Conservation (phyloP, 2,888 invertebrate species). For the Hermodice carunculata region DNA sequence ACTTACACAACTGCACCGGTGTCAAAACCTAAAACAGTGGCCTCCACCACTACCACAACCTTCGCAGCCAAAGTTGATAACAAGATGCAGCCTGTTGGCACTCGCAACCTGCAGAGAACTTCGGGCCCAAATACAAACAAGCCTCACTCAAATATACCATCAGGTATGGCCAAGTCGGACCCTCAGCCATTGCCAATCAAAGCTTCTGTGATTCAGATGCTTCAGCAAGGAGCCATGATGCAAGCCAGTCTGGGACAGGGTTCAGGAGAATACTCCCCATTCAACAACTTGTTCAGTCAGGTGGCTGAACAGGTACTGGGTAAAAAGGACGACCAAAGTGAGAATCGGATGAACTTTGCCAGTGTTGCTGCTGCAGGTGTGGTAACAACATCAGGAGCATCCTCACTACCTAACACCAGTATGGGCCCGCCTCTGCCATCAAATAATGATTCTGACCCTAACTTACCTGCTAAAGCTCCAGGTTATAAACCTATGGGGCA, state of each 20-base stretch:
- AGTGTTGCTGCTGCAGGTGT: conserved; percentile 77
- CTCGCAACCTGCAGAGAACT: no score
- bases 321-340: conserved; percentile 65
- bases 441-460: conserved; percentile 48
- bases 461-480: conserved; percentile 69
- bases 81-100: background rate
- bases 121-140: no score
- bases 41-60: conserved; percentile 10
- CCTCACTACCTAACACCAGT: background rate
- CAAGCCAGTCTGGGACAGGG: conserved; percentile 35
- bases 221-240: no score
- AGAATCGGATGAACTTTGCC: conserved; percentile 77
- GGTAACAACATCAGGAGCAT: conserved; percentile 37
- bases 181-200: conserved; percentile 60
- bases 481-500: conserved; percentile 64
- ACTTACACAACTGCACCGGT: conserved; percentile 56
- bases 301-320: conserved; percentile 71
- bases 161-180: conserved; percentile 32
- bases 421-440: background rate
- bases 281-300: conserved; percentile 82
- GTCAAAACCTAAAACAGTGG: conserved; percentile 32
- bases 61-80: conserved; percentile 16
- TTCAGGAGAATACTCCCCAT: conserved; percentile 87
- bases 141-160: background rate
- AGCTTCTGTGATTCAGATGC: conserved; percentile 21